Percentiles rank a stretch among this genome's conserved stretches.
These are phyloP conservation scores for Nannoperca obscura DNA, from an alignment of 2,797 vertebrate genomes.

Conservation along the genomic window DNA sequence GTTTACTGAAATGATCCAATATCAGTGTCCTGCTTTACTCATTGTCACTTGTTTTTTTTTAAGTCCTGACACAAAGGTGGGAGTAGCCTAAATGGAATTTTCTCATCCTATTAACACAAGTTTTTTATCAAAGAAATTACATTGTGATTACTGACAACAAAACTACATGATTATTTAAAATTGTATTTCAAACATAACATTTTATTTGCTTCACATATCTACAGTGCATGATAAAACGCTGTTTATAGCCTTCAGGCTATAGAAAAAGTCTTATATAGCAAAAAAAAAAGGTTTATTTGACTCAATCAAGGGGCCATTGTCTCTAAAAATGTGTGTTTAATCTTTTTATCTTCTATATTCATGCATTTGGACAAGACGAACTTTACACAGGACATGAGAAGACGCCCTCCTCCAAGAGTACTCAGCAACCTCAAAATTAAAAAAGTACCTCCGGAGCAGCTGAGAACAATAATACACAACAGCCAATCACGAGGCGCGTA, in stretches of 20 bases:
- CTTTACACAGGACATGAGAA: background rate
- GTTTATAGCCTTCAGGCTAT: background rate
- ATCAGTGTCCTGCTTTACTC: background rate
- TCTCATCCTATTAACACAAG: background rate
- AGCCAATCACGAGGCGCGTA: slow-evolving; percentile 85
- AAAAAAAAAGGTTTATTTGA: background rate
- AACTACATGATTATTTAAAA: background rate
- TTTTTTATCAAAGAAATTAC: background rate
- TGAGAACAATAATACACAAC: slow-evolving; percentile 69
- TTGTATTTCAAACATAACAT: background rate
- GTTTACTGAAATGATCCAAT: background rate
- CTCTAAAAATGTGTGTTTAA: background rate
- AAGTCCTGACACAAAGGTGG: background rate
- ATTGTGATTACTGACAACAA: background rate
- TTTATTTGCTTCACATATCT: background rate
- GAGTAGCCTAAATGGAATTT: slow-evolving; percentile 1
- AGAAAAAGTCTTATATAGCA: background rate
- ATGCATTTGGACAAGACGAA: background rate
- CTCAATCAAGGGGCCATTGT: background rate
- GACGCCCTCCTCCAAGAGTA: slow-evolving; percentile 36
- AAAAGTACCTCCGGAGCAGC: slow-evolving; percentile 47
- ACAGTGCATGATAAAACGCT: no score
- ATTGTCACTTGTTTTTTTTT: background rate
- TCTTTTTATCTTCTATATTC: background rate
- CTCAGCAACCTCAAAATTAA: slow-evolving; percentile 75